A percentile compares a stretch with the other conserved stretches of the same genome.
Conservation (phyloP, 1,140 invertebrate genomes). For the Diplogasteroides magnus region DNA sequence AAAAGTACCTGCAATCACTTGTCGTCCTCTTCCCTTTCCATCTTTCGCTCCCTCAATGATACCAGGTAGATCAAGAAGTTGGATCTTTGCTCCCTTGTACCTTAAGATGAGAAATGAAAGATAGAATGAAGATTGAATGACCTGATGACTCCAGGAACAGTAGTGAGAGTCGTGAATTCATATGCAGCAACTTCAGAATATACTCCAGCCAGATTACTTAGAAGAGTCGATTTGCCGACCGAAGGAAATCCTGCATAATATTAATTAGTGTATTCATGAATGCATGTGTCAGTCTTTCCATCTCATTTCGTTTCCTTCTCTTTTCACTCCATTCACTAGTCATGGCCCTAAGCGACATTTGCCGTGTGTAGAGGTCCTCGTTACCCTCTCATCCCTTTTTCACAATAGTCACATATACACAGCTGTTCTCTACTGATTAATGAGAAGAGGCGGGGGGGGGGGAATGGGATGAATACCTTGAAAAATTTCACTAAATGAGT, state of each 20-base stretch:
- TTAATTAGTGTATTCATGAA: neutral
- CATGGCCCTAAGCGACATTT: no score
- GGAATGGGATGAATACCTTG: no score
- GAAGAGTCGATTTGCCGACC: constrained; percentile 93
- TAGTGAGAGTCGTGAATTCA: constrained; percentile 98
- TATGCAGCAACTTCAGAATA: constrained; percentile 99
- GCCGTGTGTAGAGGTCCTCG: no score
- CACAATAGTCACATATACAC: no score
- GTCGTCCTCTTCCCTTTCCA: constrained; percentile 91
- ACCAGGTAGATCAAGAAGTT: constrained; percentile 94
- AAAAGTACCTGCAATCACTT: constrained; percentile 79
- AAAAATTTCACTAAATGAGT: no score
- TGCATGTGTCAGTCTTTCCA: neutral
- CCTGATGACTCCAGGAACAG: constrained; percentile 97
- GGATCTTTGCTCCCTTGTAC: constrained; percentile 83
- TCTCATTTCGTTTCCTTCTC: neutral
- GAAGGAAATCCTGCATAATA: constrained; percentile 82
- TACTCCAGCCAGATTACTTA: constrained; percentile 93
- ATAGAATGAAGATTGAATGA: constrained; percentile 67
- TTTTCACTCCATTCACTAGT: neutral
- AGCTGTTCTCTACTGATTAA: no score
- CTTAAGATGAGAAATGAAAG: neutral
- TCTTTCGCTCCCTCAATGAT: constrained; percentile 99
- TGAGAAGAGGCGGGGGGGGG: no score
- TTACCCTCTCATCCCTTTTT: no score